Percentiles rank a stretch among this genome's conserved stretches.
phyloP scores from a whole-genome alignment of 1,140 invertebrate genomes.

The Cotesia chilonis region DNA sequence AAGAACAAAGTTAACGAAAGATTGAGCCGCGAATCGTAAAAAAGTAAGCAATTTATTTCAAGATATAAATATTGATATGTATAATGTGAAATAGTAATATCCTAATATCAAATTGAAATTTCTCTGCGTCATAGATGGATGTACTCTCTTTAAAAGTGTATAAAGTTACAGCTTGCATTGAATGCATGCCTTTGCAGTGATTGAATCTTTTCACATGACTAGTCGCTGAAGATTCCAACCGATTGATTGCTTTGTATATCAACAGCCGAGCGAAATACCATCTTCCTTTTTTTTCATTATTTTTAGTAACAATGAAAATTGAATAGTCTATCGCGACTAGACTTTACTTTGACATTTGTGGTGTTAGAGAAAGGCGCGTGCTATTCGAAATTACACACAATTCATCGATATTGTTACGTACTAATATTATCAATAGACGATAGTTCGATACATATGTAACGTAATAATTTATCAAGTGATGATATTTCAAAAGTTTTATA shows the following conservation, averaged over 20 bases:
- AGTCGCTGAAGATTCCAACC: not conserved
- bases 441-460: not conserved
- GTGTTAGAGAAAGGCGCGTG: slow-evolving; percentile 27
- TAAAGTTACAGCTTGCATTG: not conserved
- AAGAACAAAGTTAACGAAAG: not conserved
- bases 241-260: slow-evolving; percentile 4
- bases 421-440: slow-evolving; percentile 8
- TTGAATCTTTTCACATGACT: not conserved
- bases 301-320: too few relatives aligned
- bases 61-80: too few relatives aligned
- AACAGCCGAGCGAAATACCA: not conserved
- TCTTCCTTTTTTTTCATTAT: not conserved
- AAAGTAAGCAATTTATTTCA: too few relatives aligned
- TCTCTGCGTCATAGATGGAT: too few relatives aligned
- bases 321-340: not conserved
- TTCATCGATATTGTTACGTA: not conserved
- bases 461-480: too few relatives aligned
- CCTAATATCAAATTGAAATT: too few relatives aligned
- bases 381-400: slow-evolving; percentile 10
- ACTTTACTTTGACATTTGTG: not conserved
- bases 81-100: not conserved
- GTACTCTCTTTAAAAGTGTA: too few relatives aligned
- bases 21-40: too few relatives aligned
- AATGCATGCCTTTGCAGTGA: not conserved
- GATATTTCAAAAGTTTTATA: too few relatives aligned